Evolutionary conservation across 2,888 invertebrate species (phyloP), one percentile per base, ranked within the genome.

Genomic region (Napeogenes inachia): DNA sequence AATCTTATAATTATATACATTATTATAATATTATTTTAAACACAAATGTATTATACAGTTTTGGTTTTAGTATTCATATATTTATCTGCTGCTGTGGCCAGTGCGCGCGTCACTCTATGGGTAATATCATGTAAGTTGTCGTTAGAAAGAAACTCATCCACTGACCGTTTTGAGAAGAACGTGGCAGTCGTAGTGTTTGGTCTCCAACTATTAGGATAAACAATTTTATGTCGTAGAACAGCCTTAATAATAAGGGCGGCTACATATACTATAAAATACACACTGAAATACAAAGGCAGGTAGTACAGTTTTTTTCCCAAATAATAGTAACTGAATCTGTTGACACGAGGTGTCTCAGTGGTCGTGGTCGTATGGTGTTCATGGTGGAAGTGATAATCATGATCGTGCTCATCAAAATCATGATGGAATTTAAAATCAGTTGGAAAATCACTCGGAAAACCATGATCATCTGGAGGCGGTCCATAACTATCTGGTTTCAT

Each of bases 261-360:
- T 0, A 95, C 93, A 73, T 95, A 95, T 62, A 94, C 84, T 58
- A 93, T 92, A 70, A 93, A 93, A 71, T 93, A 95, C 13, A 95
- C 93, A 76, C 94, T 94, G 77, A 95, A 95, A 79, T 95, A 95
- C 54, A 95, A 80, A 0, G 95, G 95, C 66, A 95, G 87, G 75
- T 95, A 95, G 91, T 94, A 95, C 45, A 95, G 82, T 74, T 95
- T 95, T 71, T 94, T 92, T 3, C 95, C 95, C 65, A 95, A 89
- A 74, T 93, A 94, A 74, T 95, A 95, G 78, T 95, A 95, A 76
- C 94, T 94, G 86, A 93, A 94, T 77, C 86, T 91, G 73, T 92
- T 93, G 8, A 92, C 92, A 78, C 93, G 87, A 70, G 92, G 91
- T 73, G 85, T 91, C 77, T 92, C 92, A 1, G 86, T 85, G 2